phyloP scores from a whole-genome alignment of 2,113 vertebrate species.

The Otocyon megalotis region DNA sequence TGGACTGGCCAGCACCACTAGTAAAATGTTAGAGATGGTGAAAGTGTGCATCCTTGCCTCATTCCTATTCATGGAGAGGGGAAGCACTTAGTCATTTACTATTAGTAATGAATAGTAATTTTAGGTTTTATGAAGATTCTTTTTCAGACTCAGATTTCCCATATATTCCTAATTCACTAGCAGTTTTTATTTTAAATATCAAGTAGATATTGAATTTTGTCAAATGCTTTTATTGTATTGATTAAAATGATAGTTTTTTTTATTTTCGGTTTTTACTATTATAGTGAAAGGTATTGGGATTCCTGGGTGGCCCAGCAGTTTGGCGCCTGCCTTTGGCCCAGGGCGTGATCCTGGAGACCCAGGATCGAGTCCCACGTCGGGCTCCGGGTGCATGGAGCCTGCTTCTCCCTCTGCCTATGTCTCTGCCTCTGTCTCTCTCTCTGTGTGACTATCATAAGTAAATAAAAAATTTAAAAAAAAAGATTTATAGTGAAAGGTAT shows the following conservation, averaged over 20 bases:
- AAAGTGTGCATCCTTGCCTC: not conserved
- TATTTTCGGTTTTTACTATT: not conserved
- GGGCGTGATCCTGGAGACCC: no score
- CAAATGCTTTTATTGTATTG: not conserved
- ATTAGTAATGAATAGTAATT: not conserved
- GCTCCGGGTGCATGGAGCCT: no score
- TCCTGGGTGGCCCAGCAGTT: no score
- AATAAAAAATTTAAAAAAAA: no score
- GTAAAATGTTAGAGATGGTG: not conserved
- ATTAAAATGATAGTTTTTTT: not conserved
- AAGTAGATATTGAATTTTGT: not conserved
- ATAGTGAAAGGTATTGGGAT: not conserved
- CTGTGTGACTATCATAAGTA: no score
- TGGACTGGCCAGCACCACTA: not conserved
- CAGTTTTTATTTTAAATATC: not conserved
- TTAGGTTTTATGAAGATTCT: not conserved
- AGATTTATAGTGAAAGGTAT: not conserved
- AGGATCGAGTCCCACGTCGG: no score
- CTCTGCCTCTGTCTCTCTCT: no score
- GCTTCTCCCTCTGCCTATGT: no score
- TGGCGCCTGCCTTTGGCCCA: no score
- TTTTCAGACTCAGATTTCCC: not conserved
- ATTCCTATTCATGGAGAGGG: not conserved
- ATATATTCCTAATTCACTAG: not conserved
- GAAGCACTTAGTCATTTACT: not conserved